Evolutionary conservation across 2,113 vertebrate genomes (phyloP).

Genomic region (Crypturellus undulatus): DNA sequence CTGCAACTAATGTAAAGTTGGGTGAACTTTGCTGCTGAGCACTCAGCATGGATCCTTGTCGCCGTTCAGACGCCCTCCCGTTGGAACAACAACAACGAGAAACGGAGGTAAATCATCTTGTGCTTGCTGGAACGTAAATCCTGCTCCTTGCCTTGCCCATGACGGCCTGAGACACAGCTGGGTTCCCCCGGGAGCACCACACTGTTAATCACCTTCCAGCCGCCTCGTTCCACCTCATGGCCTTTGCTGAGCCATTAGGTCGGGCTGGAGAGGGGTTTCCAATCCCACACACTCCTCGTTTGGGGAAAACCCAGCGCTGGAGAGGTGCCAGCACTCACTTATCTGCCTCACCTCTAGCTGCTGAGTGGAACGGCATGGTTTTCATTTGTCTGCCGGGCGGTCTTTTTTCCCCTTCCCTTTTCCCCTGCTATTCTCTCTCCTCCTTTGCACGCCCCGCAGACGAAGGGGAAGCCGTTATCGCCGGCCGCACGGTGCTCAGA

Average conservation of each 20-base stretch:
- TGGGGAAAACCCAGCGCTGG: background rate
- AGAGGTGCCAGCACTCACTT: background rate
- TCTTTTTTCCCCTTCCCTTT: background rate
- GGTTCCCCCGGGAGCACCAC: slow-evolving; percentile 20
- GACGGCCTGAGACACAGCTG: slow-evolving; percentile 33
- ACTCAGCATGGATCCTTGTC: background rate
- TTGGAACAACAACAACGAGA: background rate
- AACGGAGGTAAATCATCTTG: slow-evolving; percentile 8
- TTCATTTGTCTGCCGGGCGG: background rate
- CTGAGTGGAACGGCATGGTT: background rate
- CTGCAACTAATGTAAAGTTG: background rate
- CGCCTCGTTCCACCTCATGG: slow-evolving; percentile 12
- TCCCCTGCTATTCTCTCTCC: background rate
- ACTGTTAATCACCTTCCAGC: slow-evolving; percentile 64
- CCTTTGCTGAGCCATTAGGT: background rate
- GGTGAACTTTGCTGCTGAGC: background rate
- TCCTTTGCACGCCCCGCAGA: background rate
- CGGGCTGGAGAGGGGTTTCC: slow-evolving; percentile 10
- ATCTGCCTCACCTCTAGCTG: slow-evolving; percentile 27
- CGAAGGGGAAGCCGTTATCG: background rate
- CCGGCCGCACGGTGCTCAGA: background rate
- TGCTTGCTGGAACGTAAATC: slow-evolving; percentile 52
- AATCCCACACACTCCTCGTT: background rate
- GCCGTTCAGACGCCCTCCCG: background rate
- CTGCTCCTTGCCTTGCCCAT: slow-evolving; percentile 35